Percentiles rank a stretch among this genome's conserved stretches.
These are phyloP conservation scores for Listronotus bonariensis DNA, from an alignment of 1,140 invertebrate species.

Conservation along the genomic window DNA sequence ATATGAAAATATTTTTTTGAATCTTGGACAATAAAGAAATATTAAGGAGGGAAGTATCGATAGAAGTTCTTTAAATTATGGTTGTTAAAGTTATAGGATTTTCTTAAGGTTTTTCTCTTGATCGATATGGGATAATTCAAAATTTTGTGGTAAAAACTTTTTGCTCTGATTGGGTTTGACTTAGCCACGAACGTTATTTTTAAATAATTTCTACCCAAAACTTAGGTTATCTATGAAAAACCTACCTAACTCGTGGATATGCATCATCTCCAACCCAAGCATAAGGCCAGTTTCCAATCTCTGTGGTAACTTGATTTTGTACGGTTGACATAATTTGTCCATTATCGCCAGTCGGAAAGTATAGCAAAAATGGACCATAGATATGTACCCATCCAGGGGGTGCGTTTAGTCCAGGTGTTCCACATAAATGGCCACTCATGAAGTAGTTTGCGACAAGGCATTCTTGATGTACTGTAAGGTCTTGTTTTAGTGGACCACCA, in stretches of 20 bases:
- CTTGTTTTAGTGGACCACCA: slow-evolving; percentile 16
- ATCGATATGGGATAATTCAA: no score
- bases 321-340: slow-evolving; percentile 1
- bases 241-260: slow-evolving; percentile 18
- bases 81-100: no score
- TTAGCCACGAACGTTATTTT: no score
- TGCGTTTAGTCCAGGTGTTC: background rate
- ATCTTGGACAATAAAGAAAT: no score
- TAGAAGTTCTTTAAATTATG: no score
- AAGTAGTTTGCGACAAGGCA: slow-evolving; percentile 16
- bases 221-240: no score
- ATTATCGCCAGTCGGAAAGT: slow-evolving; percentile 15
- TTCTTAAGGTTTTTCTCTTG: no score
- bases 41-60: no score
- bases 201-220: no score
- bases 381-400: slow-evolving; percentile 20
- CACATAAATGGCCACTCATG: slow-evolving; percentile 17
- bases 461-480: slow-evolving; percentile 19
- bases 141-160: no score
- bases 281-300: slow-evolving; percentile 22
- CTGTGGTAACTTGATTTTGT: slow-evolving; percentile 3
- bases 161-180: no score
- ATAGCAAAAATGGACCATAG: slow-evolving; percentile 20
- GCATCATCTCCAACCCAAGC: slow-evolving; percentile 10
- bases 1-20: no score